phyloP scores from a whole-genome alignment of 2,113 vertebrate species.

The Perca flavescens region DNA sequence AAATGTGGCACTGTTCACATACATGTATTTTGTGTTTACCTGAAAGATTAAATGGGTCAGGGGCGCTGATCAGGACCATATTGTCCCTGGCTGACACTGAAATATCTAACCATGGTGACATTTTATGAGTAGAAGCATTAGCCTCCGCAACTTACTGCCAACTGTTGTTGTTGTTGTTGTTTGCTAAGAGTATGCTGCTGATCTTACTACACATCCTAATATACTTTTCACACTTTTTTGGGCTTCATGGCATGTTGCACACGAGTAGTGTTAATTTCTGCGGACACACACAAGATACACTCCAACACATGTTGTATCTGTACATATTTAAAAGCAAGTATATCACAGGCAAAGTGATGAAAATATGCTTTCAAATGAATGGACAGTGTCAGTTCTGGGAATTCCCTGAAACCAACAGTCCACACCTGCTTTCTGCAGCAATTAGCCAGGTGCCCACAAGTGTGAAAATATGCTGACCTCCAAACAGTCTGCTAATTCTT shows the following conservation, averaged over 20 bases:
- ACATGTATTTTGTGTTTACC: background rate
- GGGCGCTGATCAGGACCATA: background rate
- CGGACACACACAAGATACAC: background rate
- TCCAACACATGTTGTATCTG: background rate
- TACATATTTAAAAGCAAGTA: background rate
- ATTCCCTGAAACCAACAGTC: background rate
- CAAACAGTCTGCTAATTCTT: background rate
- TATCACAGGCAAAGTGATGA: background rate
- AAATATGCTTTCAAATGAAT: background rate
- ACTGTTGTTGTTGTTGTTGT: background rate
- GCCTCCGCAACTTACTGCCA: background rate
- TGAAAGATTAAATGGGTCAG: background rate
- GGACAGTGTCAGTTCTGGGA: background rate
- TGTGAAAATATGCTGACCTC: background rate
- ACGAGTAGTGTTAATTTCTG: background rate
- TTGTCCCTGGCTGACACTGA: background rate
- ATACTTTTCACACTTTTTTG: background rate
- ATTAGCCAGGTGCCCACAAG: slow-evolving; percentile 12
- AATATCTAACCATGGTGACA: background rate
- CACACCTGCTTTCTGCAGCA: background rate
- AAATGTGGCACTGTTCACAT: slow-evolving; percentile 9
- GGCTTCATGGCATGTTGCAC: background rate
- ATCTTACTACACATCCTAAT: background rate
- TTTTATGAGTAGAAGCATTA: background rate
- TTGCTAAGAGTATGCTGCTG: background rate